Evolutionary conservation across 2,888 invertebrate species (phyloP), one percentile per base, ranked within the genome.

Genomic region (Hirtodrosophila alboralis): DNA sequence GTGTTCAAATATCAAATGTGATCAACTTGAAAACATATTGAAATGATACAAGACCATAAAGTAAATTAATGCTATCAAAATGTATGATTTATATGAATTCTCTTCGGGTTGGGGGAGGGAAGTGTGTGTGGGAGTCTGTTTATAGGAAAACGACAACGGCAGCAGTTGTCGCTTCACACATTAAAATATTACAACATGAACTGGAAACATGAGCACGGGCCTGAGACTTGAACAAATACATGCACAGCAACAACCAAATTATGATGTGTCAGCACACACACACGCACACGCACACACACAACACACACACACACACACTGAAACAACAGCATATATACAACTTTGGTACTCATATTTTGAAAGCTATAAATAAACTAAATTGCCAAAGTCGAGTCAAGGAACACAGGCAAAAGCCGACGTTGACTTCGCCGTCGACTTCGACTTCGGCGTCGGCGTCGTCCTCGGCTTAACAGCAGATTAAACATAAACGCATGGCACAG

Each of bases 171-270:
- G 84, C 77, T 80, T 84, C 77, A 66, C 84, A 80, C 78, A 84
- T 84, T 78, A 80, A 84, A 84, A 78, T 78, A 84, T 78, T 80
- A 84, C 84, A 84, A 78, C 77, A 78, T 84, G 84, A 84, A 76
- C 81, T 78, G 84, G 81, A 69, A 77, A 84, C 77, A 84, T 47
- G 77, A 73, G 74, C 73, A 80, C 62, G 47, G 43, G 49, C 14
- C 58, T 57, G 48, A 43, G 34, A 52, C 51, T 40, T 44, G 37
- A 41, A 41, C 30, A 37, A 10, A 27, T 26, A 70, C 56, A 44
- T 30, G 34, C 45, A 54, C 57, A 76, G 52, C 54, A 61, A 61
- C 75, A 69, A 33, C 53, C 53, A 75, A 78, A 78, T 78, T 78
- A 78, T 78, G 77, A 78, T 84, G 84, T 78, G 77, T 84, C 77